phyloP scores from a whole-genome alignment of 1,140 invertebrate species.

The Brachionus sp. region DNA sequence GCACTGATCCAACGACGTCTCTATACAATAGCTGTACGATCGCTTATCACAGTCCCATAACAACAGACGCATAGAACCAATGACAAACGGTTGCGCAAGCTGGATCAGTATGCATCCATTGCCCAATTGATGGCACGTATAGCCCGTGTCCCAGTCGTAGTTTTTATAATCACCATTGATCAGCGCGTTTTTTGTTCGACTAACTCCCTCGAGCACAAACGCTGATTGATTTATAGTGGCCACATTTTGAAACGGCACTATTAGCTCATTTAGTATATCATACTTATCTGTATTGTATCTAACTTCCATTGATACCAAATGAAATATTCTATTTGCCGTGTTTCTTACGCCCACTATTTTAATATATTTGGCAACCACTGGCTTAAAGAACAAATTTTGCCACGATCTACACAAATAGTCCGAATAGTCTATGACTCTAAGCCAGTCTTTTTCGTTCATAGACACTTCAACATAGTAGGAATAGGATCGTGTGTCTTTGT shows the following conservation, averaged over 20 bases:
- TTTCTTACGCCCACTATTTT: conserved; percentile 84
- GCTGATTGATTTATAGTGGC: conserved; percentile 82
- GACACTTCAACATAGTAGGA: conserved; percentile 95
- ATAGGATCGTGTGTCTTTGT: conserved; percentile 78
- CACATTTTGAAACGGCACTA: conserved; percentile 82
- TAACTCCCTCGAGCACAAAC: conserved; percentile 87
- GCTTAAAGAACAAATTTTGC: conserved; percentile 88
- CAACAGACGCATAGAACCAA: conserved; percentile 81
- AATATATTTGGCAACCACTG: conserved; percentile 79
- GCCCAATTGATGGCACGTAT: conserved; percentile 96
- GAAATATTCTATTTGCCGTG: conserved; percentile 92
- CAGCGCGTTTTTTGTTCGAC: conserved; percentile 84
- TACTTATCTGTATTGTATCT: neutral
- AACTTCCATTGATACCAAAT: conserved; percentile 88
- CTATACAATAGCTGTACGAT: conserved; percentile 89
- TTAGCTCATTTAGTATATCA: neutral
- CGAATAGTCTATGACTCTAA: conserved; percentile 83
- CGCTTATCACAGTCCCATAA: conserved; percentile 97
- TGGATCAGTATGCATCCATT: conserved; percentile 89
- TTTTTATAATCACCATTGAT: conserved; percentile 87
- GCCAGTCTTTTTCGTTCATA: conserved; percentile 91
- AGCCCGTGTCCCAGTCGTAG: conserved; percentile 98
- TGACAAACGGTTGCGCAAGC: conserved; percentile 89
- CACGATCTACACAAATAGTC: conserved; percentile 87
- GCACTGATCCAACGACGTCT: conserved; percentile 85